Percentiles rank a stretch among this genome's conserved stretches.
Evolutionary conservation across 2,888 invertebrate species (phyloP).

Genomic region (Notodonta ziczac): DNA sequence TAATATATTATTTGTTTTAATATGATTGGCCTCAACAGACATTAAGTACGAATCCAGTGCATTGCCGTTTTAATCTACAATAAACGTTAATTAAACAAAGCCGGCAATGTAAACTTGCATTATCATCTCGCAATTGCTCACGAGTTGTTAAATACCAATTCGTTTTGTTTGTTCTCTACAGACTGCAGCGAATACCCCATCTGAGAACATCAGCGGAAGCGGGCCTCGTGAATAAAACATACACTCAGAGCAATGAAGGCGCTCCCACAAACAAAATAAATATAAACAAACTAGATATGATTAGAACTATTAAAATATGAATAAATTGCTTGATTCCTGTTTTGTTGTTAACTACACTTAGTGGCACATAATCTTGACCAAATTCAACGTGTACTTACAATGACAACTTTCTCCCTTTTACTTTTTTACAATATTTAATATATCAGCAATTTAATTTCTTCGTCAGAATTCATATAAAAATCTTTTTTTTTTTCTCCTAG

Average conservation of each 20-base stretch:
- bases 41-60: no score
- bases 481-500: no score
- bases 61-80: not conserved
- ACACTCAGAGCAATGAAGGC: conserved; percentile 52
- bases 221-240: conserved; percentile 61
- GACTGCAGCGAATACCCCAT: conserved; percentile 16
- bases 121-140: not conserved
- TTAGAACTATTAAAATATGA: conserved; percentile 5
- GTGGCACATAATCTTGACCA: no score
- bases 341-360: not conserved
- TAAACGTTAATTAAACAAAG: not conserved
- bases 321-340: not conserved
- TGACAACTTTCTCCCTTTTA: no score
- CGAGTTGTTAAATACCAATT: conserved; percentile 1
- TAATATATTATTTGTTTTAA: no score
- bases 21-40: no score
- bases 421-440: no score
- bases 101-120: not conserved
- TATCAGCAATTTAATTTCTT: no score
- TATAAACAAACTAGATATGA: conserved; percentile 29
- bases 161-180: not conserved
- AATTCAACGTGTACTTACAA: no score
- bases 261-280: conserved; percentile 50
- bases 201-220: conserved; percentile 22
- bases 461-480: no score